Percentiles rank a stretch among this genome's conserved stretches.
Conservation (phyloP, 2,113 vertebrate genomes). For the Etia nguti region DNA sequence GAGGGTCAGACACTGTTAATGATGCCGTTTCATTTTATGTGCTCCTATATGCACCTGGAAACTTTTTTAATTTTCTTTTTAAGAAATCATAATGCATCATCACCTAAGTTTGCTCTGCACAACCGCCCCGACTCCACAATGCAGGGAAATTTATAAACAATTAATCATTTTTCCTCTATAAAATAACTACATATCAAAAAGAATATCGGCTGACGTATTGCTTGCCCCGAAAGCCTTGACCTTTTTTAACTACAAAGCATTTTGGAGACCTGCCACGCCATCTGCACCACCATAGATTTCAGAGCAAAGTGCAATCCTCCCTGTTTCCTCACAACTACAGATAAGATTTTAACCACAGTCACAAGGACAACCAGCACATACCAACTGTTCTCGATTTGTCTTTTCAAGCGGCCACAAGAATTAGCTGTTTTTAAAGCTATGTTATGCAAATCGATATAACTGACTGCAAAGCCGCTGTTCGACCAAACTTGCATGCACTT, state of each 20-base stretch:
- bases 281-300: neutral
- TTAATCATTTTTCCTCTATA: no score
- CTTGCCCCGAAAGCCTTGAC: neutral
- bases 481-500: neutral
- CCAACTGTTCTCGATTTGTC: neutral
- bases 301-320: neutral
- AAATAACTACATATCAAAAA: no score
- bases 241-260: neutral
- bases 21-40: rapidly evolving
- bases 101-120: no score
- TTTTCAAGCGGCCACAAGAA: neutral
- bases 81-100: neutral
- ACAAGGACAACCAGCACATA: neutral
- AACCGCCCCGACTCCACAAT: no score
- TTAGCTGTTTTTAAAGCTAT: neutral
- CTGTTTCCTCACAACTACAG: neutral
- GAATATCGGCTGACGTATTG: neutral
- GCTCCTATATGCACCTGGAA: neutral
- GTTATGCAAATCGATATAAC: constrained; percentile 24
- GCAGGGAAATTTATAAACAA: no score
- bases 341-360: neutral
- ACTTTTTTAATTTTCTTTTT: neutral
- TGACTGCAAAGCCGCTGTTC: neutral
- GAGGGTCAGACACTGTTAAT: neutral
- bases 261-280: neutral